Conservation (phyloP, 64 coral and sea anemone species). For the Stichodactyla mertensii region DNA sequence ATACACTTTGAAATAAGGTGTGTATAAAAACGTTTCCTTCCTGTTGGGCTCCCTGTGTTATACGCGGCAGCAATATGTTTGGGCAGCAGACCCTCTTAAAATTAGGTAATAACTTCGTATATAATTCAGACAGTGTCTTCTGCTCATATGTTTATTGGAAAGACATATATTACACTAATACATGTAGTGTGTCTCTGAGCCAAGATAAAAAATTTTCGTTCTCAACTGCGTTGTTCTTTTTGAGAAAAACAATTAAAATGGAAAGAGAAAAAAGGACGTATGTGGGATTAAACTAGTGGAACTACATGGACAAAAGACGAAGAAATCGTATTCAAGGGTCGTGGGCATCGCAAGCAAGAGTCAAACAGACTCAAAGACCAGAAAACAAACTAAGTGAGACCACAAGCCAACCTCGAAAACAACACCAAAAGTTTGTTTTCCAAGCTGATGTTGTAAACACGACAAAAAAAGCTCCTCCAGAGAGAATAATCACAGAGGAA, state of each 20-base stretch:
- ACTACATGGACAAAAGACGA: slow-evolving; percentile 37
- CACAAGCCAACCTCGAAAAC: not conserved
- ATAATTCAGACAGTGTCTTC: not conserved
- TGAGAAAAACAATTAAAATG: not conserved
- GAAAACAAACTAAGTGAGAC: not conserved
- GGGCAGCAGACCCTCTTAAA: not conserved
- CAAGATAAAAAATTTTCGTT: not conserved
- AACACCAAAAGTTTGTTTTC: slow-evolving; percentile 2
- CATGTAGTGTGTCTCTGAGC: not conserved
- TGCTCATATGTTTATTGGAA: not conserved
- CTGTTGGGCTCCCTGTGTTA: not conserved
- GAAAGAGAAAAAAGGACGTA: not conserved
- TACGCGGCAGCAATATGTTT: not conserved
- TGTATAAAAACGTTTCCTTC: not conserved
- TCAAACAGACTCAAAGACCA: slow-evolving; percentile 4
- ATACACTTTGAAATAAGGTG: not conserved
- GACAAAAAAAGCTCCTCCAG: slow-evolving; percentile 11
- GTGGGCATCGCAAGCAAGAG: slow-evolving; percentile 24
- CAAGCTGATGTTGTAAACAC: slow-evolving; percentile 24
- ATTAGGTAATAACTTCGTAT: not conserved
- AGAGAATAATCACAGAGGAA: slow-evolving; percentile 13
- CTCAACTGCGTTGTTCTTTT: no score
- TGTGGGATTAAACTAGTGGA: not conserved
- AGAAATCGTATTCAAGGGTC: slow-evolving; percentile 45
- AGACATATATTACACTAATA: not conserved